phyloP scores from a whole-genome alignment of 2,797 vertebrate species.

The Amphiprion clarkii region DNA sequence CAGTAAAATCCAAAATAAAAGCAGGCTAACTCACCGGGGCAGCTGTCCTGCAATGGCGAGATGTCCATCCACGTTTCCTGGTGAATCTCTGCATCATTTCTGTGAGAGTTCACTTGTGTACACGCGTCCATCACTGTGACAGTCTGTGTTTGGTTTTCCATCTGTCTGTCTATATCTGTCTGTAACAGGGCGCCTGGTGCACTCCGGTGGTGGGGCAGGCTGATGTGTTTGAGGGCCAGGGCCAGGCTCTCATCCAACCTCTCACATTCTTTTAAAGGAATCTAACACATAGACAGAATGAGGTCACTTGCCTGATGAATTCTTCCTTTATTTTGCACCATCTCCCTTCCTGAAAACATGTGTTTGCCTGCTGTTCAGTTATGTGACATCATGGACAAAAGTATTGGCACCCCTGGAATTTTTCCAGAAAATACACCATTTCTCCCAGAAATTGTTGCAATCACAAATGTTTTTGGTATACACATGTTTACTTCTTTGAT shows the following conservation, averaged over 20 bases:
- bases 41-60: neutral
- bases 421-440: no score
- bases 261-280: constrained; percentile 84
- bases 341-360: no score
- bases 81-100: neutral
- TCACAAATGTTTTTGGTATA: no score
- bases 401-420: no score
- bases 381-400: no score
- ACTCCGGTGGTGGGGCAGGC: constrained; percentile 67
- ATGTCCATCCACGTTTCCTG: neutral
- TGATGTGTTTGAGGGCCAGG: constrained; percentile 88
- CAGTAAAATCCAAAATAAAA: neutral
- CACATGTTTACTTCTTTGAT: no score
- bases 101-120: no score
- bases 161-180: no score
- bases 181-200: neutral
- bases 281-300: constrained; percentile 48
- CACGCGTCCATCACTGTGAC: neutral
- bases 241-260: constrained; percentile 88
- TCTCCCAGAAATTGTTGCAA: no score
- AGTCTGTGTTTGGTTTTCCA: no score
- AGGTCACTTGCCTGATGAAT: neutral
- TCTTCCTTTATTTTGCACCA: no score
- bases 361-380: no score
- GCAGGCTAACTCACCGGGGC: constrained; percentile 10